Conservation (phyloP, 2,888 invertebrate genomes). For the Spodoptera exigua region DNA sequence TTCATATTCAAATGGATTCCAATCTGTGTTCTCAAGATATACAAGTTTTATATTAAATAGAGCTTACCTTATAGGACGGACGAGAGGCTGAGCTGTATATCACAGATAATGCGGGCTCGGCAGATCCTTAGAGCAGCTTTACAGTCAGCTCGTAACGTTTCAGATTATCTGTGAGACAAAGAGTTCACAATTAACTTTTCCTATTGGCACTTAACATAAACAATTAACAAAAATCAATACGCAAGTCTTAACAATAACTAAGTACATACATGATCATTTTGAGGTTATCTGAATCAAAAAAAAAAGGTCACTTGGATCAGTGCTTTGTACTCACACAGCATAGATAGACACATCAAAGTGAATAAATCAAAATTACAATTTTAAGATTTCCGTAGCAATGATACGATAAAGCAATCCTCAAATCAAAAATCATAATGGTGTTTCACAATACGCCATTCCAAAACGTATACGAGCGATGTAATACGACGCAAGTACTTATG, state of each 20-base stretch:
- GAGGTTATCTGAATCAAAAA: slow-evolving; percentile 77
- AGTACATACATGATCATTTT: slow-evolving; percentile 62
- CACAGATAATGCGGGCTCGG: slow-evolving; percentile 90
- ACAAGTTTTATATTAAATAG: slow-evolving; percentile 3
- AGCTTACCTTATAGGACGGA: slow-evolving; percentile 88
- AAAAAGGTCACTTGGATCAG: slow-evolving; percentile 38
- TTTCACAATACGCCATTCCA: slow-evolving; percentile 73
- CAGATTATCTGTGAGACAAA: slow-evolving; percentile 75
- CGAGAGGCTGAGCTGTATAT: slow-evolving; percentile 90
- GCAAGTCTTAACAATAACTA: slow-evolving; percentile 27
- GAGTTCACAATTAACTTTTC: slow-evolving; percentile 43
- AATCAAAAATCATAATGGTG: slow-evolving; percentile 64
- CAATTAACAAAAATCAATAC: slow-evolving; percentile 37
- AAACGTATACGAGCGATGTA: slow-evolving; percentile 51
- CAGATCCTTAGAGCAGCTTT: slow-evolving; percentile 87
- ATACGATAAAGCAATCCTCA: slow-evolving; percentile 67
- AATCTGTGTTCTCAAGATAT: too few species aligned
- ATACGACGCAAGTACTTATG: slow-evolving; percentile 64
- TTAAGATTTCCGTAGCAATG: slow-evolving; percentile 72
- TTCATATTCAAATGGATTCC: too few species aligned
- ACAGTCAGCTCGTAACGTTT: slow-evolving; percentile 86
- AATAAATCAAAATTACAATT: slow-evolving; percentile 33
- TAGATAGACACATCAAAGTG: slow-evolving; percentile 36
- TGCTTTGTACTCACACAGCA: slow-evolving; percentile 30
- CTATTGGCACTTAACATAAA: slow-evolving; percentile 37